phyloP scores from a whole-genome alignment of 37 sponge, comb jelly and placozoan genomes.

The Crambe crambe region DNA sequence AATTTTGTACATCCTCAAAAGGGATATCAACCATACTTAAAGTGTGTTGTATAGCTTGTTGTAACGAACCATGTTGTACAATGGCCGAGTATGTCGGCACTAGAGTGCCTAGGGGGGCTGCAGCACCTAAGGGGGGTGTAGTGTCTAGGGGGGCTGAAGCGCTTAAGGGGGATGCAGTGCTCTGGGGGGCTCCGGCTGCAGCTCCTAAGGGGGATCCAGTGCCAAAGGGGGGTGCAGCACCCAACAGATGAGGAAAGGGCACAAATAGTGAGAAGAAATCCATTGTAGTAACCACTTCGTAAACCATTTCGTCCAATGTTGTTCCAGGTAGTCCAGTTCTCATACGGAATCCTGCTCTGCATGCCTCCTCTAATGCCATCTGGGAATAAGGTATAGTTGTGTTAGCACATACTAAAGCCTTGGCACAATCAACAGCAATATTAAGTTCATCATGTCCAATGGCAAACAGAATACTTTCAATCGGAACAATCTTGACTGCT shows the following conservation, averaged over 20 bases:
- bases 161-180: too few species aligned
- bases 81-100: background rate
- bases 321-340: slow-evolving; percentile 3
- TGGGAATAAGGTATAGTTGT: slow-evolving; percentile 13
- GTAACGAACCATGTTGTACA: background rate
- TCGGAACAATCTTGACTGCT: slow-evolving; percentile 56
- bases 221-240: too few species aligned
- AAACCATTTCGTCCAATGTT: too few species aligned
- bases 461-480: slow-evolving; percentile 65
- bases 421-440: slow-evolving; percentile 38
- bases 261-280: background rate
- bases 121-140: too few species aligned
- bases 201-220: too few species aligned
- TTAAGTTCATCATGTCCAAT: slow-evolving; percentile 29
- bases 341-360: slow-evolving; percentile 16
- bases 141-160: background rate
- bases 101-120: background rate
- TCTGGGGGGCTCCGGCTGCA: too few species aligned
- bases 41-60: background rate
- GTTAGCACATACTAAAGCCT: slow-evolving; percentile 24
- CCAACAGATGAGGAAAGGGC: background rate
- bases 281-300: too few species aligned
- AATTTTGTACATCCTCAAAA: too few species aligned
- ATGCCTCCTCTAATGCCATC: slow-evolving; percentile 3
- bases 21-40: too few species aligned